Base-by-base conservation (phyloP, 1,140 invertebrate genomes). In the Yoshiicerus persimilis region DNA sequence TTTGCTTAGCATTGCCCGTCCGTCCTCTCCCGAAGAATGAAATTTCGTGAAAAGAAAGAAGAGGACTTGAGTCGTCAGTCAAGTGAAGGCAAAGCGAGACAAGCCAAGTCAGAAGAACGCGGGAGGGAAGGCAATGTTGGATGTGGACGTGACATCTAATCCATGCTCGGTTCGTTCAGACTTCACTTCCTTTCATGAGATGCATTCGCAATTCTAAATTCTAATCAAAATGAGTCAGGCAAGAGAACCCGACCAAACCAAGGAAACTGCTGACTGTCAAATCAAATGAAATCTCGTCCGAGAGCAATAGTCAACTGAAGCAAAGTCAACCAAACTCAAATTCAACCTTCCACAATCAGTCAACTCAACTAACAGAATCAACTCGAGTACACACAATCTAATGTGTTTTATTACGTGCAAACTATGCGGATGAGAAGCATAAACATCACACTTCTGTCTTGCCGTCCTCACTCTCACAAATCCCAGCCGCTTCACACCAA, bases 71-170 rank as follows among this genome's bases (percentile, higher is more conserved):
- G 32, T 84, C 38, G 83, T 84, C 41, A 47, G 38, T 84, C 38
- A 84, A 56, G 39, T 36, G 13, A 16, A 56, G 47, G 2, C 13
- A n/a, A 56, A n/a, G 10, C 16, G 23, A 34, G 77, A 70, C n/a
- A 70, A 30, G 23, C 27, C 34, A 27, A 84, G 83, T 56, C 41
- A 27, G 27, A 86, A 16, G 32, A 86, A 66, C 39, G 47, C 39
- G 36, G 34, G 84, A 62, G 41, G 41, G 83, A 84, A 84, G 83
- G 75, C 25, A 47, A 47, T 56, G 41, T 41, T 77, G 62, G 32
- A 32, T 41, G 86, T 87, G 36, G 27, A 87, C 87, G 34, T 83
- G 87, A 87, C 87, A 84, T 87, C 87, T 87, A 87, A 87, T 87
- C 87, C 62, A 84, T 84, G 75, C 80, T 83, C 39, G 30, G 75